Conservation (phyloP, 2,113 vertebrate genomes). For the Scomber colias region DNA sequence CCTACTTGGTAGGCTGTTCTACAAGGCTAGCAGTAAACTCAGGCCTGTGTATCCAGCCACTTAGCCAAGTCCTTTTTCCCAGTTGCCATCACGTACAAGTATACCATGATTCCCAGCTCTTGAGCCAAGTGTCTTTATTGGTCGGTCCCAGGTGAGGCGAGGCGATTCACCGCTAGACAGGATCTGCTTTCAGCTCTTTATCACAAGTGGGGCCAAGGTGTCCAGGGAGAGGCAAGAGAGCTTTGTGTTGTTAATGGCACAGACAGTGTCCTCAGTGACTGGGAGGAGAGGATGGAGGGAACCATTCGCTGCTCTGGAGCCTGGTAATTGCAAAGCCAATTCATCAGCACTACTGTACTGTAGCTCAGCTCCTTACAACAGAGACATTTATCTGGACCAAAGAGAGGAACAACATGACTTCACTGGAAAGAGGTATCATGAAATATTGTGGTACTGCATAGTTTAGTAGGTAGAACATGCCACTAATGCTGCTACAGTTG, state of each 20-base stretch:
- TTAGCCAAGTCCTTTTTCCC: conserved; percentile 4
- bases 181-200: conserved; percentile 84
- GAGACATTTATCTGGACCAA: conserved; percentile 61
- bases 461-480: conserved; percentile 22
- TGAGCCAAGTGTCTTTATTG: conserved; percentile 62
- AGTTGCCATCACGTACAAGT: conserved; percentile 32
- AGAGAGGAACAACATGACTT: conserved; percentile 47
- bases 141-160: conserved; percentile 71
- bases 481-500: conserved; percentile 1
- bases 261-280: conserved; percentile 75
- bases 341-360: conserved; percentile 44
- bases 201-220: conserved; percentile 78
- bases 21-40: conserved; percentile 9
- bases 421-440: conserved; percentile 24
- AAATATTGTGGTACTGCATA: conserved; percentile 30
- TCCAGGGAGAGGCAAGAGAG: conserved; percentile 66
- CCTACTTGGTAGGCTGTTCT: not conserved
- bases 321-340: conserved; percentile 66
- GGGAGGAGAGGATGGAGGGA: conserved; percentile 32
- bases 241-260: conserved; percentile 81
- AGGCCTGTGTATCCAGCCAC: conserved; percentile 1
- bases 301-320: conserved; percentile 59
- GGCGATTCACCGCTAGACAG: conserved; percentile 62
- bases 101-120: conserved; percentile 64
- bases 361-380: conserved; percentile 42